Percentiles rank a stretch among this genome's conserved stretches.
Evolutionary conservation across 2,113 vertebrate genomes (phyloP).

Genomic region (Rattus rattus): DNA sequence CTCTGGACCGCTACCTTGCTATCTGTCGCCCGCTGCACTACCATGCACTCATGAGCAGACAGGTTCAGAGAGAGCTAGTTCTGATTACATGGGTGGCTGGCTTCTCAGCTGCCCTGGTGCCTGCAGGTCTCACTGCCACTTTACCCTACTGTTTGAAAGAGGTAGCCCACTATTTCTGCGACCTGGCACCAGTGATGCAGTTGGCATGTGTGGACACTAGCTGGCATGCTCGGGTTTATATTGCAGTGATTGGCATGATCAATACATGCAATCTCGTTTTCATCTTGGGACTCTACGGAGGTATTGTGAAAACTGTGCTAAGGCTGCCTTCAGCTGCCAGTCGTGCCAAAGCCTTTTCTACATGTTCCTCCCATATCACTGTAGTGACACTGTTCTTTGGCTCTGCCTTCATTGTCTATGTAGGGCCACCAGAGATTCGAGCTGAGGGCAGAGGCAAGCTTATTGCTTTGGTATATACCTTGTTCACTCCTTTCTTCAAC

Average conservation of each 20-base stretch:
- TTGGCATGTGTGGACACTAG: constrained; percentile 69
- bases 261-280: constrained; percentile 17
- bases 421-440: background rate
- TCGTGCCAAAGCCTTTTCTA: constrained; percentile 60
- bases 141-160: constrained; percentile 72
- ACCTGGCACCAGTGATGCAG: constrained; percentile 72
- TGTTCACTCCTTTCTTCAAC: constrained; percentile 67
- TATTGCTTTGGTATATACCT: constrained; percentile 55
- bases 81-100: constrained; percentile 59
- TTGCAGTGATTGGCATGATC: constrained; percentile 35
- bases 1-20: constrained; percentile 79
- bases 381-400: constrained; percentile 65
- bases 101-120: constrained; percentile 65
- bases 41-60: constrained; percentile 61
- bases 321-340: constrained; percentile 53
- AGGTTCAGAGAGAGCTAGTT: constrained; percentile 35
- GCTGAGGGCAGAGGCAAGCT: constrained; percentile 28
- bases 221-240: constrained; percentile 40
- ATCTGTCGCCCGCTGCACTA: constrained; percentile 79
- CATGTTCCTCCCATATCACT: constrained; percentile 61
- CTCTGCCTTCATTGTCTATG: constrained; percentile 71
- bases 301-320: constrained; percentile 49
- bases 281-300: constrained; percentile 61
- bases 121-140: constrained; percentile 41
- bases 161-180: constrained; percentile 81